Percentiles rank a stretch among this genome's conserved stretches.
phyloP scores from a whole-genome alignment of 1,140 invertebrate species.

The Meteorus sp. region DNA sequence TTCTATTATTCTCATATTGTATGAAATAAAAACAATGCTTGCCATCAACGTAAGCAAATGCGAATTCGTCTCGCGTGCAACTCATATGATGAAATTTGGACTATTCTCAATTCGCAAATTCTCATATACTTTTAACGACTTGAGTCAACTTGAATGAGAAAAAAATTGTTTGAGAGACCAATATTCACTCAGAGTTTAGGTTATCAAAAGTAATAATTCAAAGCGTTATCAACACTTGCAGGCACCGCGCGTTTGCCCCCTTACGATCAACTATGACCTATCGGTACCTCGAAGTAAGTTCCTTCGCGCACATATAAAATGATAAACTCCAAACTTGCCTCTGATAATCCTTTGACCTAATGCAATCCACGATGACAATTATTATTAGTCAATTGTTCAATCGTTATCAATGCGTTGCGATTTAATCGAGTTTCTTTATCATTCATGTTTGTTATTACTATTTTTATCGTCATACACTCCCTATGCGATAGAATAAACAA shows the following conservation, averaged over 20 bases:
- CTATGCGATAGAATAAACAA: too few relatives aligned
- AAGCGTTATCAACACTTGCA: constrained; percentile 31
- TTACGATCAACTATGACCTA: constrained; percentile 20
- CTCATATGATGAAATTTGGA: not conserved
- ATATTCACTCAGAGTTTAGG: constrained; percentile 30
- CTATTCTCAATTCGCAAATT: too few relatives aligned
- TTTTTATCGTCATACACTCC: too few relatives aligned
- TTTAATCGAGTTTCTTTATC: constrained; percentile 2
- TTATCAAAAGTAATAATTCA: constrained; percentile 37
- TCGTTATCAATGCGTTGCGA: not conserved
- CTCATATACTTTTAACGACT: not conserved
- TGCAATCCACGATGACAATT: not conserved
- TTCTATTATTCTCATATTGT: constrained; percentile 8
- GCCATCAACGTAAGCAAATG: not conserved
- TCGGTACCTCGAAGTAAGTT: too few relatives aligned
- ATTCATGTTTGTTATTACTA: too few relatives aligned
- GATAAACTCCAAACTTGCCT: constrained; percentile 14
- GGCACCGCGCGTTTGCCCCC: constrained; percentile 1
- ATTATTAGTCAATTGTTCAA: constrained; percentile 4
- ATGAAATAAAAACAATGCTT: too few relatives aligned
- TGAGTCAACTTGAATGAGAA: constrained; percentile 17
- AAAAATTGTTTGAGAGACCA: constrained; percentile 27
- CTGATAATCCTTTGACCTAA: constrained; percentile 1
- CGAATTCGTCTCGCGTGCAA: not conserved
- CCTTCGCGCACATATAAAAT: constrained; percentile 11